Conservation (phyloP, 2,797 vertebrate genomes). For the Spondyliosoma cantharus region DNA sequence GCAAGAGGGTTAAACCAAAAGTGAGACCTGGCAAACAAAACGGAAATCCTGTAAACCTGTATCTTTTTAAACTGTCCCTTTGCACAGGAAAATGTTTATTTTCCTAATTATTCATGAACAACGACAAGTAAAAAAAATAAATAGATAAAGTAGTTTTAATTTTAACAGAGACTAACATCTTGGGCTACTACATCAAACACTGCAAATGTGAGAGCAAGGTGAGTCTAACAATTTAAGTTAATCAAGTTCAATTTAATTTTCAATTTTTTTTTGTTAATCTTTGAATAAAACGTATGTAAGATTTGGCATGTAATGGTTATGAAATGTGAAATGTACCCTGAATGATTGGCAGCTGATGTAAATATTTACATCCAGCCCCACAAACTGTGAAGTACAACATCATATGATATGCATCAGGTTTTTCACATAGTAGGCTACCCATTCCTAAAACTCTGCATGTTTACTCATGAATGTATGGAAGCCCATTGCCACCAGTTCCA, state of each 20-base stretch:
- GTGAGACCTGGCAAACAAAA: background rate
- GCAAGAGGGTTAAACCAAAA: slow-evolving; percentile 44
- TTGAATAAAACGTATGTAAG: background rate
- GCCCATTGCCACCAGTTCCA: too few relatives aligned
- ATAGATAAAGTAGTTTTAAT: too few relatives aligned
- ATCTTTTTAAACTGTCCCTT: background rate
- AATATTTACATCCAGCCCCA: background rate
- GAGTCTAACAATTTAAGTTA: too few relatives aligned
- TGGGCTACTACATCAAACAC: too few relatives aligned
- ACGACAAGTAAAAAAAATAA: too few relatives aligned
- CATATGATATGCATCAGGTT: background rate
- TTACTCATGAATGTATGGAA: background rate
- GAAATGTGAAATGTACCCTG: slow-evolving; percentile 4
- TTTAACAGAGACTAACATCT: too few relatives aligned
- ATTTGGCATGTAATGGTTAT: background rate
- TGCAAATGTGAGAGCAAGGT: too few relatives aligned
- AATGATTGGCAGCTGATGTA: background rate
- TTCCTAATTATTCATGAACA: background rate
- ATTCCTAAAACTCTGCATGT: background rate
- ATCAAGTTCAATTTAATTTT: too few relatives aligned
- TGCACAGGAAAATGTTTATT: background rate
- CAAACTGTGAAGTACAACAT: background rate
- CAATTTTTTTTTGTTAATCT: background rate
- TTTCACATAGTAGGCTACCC: background rate
- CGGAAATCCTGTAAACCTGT: background rate